Conservation (phyloP, 2,113 vertebrate genomes). For the Perognathus longimembris region DNA sequence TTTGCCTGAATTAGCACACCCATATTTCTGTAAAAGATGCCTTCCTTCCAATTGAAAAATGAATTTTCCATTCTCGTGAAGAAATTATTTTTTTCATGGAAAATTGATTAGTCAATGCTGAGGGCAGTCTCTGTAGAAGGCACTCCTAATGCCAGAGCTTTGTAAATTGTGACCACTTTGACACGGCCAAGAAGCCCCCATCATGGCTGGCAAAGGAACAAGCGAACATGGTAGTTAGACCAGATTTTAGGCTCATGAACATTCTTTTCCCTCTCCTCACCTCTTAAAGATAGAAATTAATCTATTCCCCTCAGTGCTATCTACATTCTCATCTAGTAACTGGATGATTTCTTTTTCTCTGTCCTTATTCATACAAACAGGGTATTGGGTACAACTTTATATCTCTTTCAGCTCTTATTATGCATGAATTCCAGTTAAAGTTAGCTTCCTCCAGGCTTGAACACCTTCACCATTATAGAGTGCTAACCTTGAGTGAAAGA, state of each 20-base stretch:
- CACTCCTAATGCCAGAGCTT: not conserved
- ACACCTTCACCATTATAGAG: not conserved
- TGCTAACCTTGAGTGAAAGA: too few relatives aligned
- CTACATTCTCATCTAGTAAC: not conserved
- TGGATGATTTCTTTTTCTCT: not conserved
- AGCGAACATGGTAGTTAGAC: not conserved
- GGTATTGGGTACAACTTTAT: not conserved
- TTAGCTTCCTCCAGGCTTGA: not conserved
- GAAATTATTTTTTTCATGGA: not conserved
- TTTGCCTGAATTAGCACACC: not conserved
- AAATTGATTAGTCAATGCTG: too few relatives aligned
- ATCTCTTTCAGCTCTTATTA: not conserved
- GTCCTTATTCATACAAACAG: not conserved
- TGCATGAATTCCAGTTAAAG: not conserved
- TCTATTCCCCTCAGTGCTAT: not conserved
- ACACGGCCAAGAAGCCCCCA: not conserved
- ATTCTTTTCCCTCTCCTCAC: not conserved
- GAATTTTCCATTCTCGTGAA: not conserved
- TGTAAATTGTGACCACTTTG: too few relatives aligned
- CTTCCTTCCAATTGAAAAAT: conserved; percentile 15
- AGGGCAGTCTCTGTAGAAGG: too few relatives aligned
- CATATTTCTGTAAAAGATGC: conserved; percentile 8
- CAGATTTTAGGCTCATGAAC: not conserved
- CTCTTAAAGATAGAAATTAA: not conserved
- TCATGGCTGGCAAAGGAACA: not conserved